Base-by-base conservation (phyloP, 2,113 vertebrate genomes). In the Ammodytes marinus region DNA sequence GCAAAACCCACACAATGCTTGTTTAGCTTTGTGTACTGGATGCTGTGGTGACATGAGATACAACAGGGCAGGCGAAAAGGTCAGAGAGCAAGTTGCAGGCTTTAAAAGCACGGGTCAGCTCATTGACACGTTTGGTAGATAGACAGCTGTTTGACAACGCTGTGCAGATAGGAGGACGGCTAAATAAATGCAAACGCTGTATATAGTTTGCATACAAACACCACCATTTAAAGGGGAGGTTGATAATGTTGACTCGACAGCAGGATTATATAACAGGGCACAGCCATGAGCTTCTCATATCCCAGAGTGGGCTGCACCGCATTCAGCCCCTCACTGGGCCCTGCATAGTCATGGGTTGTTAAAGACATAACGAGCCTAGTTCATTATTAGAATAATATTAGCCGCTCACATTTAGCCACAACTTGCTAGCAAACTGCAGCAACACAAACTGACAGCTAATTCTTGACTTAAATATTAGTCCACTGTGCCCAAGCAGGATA, bases 181-280 rank as follows among this genome's bases (percentile, higher is more conserved):
- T 8, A 27, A 10, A 4, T n/a, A 2, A 4, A 8, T 53, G 8
- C 40, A 43, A 7, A 57, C 17, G 14, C 65, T 53, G 49, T n/a
- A 74, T 57, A n/a, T 27, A 19, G 64, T 39, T 49, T 58, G 45
- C 35, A 50, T n/a, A 27, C 12, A 9, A 10, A 27, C 40, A 27
- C 15, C 2, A 4, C 1, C 10, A 5, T 47, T n/a, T 1, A n/a
- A 5, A 15, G 27, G 53, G 4, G 7, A 43, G 4, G 7, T 8
- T 53, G 5, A 10, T 40, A 9, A 67, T 50, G 5, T 63, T 50
- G 71, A 37, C 8, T 49, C 1, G 52, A 71, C 42, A 82, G 55
- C 52, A 54, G 15, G 8, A 55, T 89, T 80, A 84, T 78, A 77
- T 75, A 89, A 89, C 69, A 78, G 7, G 61, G 9, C 63, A 19